Conservation (phyloP, 23 tunicate genomes). For the Phallusia fumigata region DNA sequence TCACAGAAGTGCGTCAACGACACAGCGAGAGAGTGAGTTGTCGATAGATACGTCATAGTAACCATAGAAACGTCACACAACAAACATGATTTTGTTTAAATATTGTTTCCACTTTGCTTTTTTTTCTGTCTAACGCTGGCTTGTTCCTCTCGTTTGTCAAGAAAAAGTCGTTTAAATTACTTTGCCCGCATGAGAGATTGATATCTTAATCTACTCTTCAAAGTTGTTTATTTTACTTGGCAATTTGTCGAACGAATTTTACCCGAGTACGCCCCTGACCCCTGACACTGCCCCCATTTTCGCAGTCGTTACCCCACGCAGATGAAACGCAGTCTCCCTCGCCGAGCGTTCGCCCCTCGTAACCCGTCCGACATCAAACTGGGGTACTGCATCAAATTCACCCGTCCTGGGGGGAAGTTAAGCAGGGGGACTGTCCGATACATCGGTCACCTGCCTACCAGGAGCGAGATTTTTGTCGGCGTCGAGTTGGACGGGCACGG, state of each 20-base stretch:
- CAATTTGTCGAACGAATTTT: no score
- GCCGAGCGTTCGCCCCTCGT: slow-evolving; percentile 95
- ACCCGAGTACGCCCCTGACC: background rate
- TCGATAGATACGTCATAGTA: no score
- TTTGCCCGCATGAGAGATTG: no score
- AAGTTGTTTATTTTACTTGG: no score
- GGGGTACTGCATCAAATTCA: slow-evolving; percentile 92
- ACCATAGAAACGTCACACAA: no score
- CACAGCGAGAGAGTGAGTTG: slow-evolving; percentile 76
- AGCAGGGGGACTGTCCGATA: slow-evolving; percentile 86
- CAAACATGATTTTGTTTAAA: no score
- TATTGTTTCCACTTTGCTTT: no score
- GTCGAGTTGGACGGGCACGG: slow-evolving; percentile 86
- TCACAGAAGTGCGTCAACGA: slow-evolving; percentile 45
- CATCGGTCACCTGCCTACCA: slow-evolving; percentile 90
- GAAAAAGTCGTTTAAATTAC: no score
- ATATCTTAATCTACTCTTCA: no score
- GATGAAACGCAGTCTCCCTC: slow-evolving; percentile 62
- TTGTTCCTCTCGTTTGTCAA: no score
- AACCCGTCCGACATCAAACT: slow-evolving; percentile 85
- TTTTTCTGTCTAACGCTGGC: no score
- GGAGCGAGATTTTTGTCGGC: slow-evolving; percentile 83
- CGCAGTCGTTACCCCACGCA: slow-evolving; percentile 77
- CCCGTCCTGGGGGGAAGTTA: slow-evolving; percentile 90
- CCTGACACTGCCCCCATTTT: background rate